These are phyloP conservation scores for Hyppa rectilinea DNA, from an alignment of 2,888 invertebrate genomes.

Conservation along the genomic window DNA sequence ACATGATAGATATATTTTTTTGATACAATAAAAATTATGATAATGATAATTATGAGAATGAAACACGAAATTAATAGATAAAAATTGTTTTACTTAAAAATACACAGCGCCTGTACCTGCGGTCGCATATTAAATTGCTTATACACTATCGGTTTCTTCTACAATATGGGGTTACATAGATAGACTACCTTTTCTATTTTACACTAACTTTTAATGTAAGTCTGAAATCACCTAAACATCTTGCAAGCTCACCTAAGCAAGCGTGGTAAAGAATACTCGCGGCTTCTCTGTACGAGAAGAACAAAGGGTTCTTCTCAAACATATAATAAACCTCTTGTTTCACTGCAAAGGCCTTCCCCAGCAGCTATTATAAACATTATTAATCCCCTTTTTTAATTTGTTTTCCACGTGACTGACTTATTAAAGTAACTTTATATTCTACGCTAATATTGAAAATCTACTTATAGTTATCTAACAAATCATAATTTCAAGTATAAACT, in stretches of 20 bases:
- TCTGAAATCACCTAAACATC: not conserved
- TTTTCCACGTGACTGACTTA: not conserved
- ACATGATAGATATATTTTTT: not conserved
- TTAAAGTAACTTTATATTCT: conserved; percentile 11
- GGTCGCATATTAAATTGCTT: not conserved
- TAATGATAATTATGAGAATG: not conserved
- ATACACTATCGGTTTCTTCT: not conserved
- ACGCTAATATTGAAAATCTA: conserved; percentile 6
- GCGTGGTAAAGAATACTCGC: not conserved
- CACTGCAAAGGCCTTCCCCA: too few species aligned
- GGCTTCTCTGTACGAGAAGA: not conserved
- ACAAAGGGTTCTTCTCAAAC: not conserved
- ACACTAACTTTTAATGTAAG: not conserved
- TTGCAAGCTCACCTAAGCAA: too few species aligned
- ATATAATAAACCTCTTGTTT: too few species aligned
- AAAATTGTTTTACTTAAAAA: conserved; percentile 24
- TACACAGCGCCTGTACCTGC: not conserved
- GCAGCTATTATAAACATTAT: too few species aligned
- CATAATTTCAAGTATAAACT: not conserved
- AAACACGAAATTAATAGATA: conserved; percentile 10
- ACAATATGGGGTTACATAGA: not conserved
- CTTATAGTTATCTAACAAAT: conserved; percentile 1
- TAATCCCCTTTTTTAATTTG: not conserved
- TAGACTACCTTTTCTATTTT: not conserved
- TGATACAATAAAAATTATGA: not conserved